Evolutionary conservation across 2,797 vertebrate genomes (phyloP).

Genomic region (Xiphorhynchus erythropygius): DNA sequence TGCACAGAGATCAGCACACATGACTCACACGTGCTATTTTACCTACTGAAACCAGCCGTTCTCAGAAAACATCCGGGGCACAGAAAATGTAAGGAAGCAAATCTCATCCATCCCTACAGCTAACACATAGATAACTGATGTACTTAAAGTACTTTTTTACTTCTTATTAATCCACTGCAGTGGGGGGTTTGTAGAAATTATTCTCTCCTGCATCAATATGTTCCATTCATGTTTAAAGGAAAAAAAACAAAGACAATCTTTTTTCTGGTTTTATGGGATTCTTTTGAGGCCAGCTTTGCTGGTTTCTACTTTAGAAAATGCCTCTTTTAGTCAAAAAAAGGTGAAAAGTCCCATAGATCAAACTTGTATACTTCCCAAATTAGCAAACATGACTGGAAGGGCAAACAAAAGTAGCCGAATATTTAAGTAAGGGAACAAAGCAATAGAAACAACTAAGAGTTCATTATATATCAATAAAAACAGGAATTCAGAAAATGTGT

Average conservation of each 20-base stretch:
- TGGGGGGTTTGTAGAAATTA: not conserved
- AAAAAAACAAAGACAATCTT: not conserved
- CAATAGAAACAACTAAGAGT: not conserved
- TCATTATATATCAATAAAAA: not conserved
- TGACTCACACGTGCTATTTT: rapidly evolving
- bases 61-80: not conserved
- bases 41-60: not conserved
- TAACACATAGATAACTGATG: not conserved
- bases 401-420: not conserved
- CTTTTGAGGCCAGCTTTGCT: not conserved
- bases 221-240: not conserved
- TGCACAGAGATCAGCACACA: not conserved
- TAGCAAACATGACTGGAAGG: not conserved
- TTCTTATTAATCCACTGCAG: not conserved
- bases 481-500: not conserved
- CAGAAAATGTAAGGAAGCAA: not conserved
- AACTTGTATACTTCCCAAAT: not conserved
- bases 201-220: not conserved
- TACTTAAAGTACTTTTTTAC: not conserved
- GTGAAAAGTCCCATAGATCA: not conserved
- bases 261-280: not conserved
- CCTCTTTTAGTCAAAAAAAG: not conserved
- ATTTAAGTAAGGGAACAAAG: not conserved
- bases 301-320: not conserved
- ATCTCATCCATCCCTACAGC: not conserved